Base-by-base conservation (phyloP, 1,140 invertebrate species). In the Sycophila sp. region DNA sequence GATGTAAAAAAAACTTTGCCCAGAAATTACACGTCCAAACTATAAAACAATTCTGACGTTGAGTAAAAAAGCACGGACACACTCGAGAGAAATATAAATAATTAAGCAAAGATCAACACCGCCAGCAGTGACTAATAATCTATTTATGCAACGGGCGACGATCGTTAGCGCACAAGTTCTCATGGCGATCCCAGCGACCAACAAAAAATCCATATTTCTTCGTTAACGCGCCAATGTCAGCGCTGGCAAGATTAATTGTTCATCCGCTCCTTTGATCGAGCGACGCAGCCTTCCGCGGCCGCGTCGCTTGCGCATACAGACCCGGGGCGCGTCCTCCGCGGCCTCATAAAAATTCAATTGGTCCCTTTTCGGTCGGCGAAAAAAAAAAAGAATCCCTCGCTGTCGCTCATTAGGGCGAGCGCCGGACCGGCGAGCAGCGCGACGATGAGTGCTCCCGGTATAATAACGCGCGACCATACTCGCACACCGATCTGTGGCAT, bases 401-500 rank as follows among this genome's bases (percentile, higher is more conserved):
- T 32, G 45, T n/a, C 6, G 42, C 58, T 68, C 53, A 51, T 68
- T 68, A 68, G 55, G n/a, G n/a, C n/a, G n/a, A n/a, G n/a, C n/a
- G n/a, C n/a, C n/a, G n/a, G n/a, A n/a, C n/a, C n/a, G n/a, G n/a
- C n/a, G n/a, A n/a, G n/a, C n/a, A n/a, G n/a, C n/a, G n/a, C n/a
- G n/a, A n/a, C n/a, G n/a, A n/a, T n/a, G n/a, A n/a, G n/a, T n/a
- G 13, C 49, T 70, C 56, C 49, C 19, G 47, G 45, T 36, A 49
- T 36, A 64, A 56, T 45, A 55, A 42, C 58, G 59, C 72, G 51
- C 56, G 70, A 68, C 70, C 75, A 66, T 28, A n/a, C 71, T 69
- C 77, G 67, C 79, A n/a, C 79, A 72, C 78, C 78, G 78, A 83
- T 82, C 81, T 82, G 80, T 83, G 82, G 81, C 82, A 83, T 84